Base-by-base conservation (phyloP, 2,113 vertebrate genomes). In the Lagopus muta region DNA sequence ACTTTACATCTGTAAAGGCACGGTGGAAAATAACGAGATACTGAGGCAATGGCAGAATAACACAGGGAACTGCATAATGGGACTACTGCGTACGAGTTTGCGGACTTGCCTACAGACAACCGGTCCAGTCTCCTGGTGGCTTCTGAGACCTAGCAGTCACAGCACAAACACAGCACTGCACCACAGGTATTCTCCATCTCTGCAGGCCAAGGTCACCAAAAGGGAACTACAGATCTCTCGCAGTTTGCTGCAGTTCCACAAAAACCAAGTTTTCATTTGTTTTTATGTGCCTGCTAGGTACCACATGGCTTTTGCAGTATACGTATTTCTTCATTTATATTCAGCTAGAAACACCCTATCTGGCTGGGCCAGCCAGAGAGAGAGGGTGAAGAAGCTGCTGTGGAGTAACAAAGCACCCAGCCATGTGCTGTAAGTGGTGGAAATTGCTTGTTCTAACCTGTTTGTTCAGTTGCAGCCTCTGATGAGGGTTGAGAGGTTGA, bases 11-110 rank as follows among this genome's bases (percentile, higher is more conserved):
- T 34, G 15, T 32, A 66, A 54, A 42, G 16, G 42, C 34, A 67
- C 5, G 32, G 58, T 1, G 8, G 67, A 14, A 64, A 80, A 74
- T 12, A 19, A 30, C 75, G 42, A 72, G 73, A 55, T 28, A 11
- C 70, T 36, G 42, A 7, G 36, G 2, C 2, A 5, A 42, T 64
- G 73, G 10, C 5, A 6, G 76, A 55, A 17, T 52, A 47, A n/a
- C 19, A 3, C 0, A 1, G 40, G 72, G 62, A 5, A 47, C 48
- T 86, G 79, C 0, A 1, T 60, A 73, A 58, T 48, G 48, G 6
- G 36, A 61, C 27, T 28, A 1, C 5, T 55, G n/a, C 10, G n/a
- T 42, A 50, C 13, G 60, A 32, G 30, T 79, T 48, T 82, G 36
- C 48, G 77, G 50, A 28, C 14, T 55, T 64, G 24, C 28, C 75